Base-by-base conservation (phyloP, 92 coral and sea anemone genomes). In the Blastomussa wellsi region DNA sequence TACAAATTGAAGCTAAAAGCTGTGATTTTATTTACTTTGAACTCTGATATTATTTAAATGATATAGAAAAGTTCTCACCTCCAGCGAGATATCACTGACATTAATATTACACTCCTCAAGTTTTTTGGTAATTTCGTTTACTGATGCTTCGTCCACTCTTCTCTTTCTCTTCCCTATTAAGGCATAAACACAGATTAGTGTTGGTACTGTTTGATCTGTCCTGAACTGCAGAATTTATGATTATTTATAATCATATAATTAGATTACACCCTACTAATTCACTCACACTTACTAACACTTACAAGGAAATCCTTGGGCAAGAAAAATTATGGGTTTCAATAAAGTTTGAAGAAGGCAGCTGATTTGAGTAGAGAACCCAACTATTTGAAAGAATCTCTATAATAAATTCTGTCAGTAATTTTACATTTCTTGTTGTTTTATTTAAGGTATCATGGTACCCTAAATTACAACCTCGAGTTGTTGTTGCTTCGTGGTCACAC, bases 41-140 rank as follows among this genome's bases (percentile, higher is more conserved):
- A n/a, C n/a, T n/a, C n/a, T n/a, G n/a, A n/a, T n/a, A n/a, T n/a
- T n/a, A n/a, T n/a, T n/a, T n/a, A n/a, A n/a, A n/a, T n/a, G 13
- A 20, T 19, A 3, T 20, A 73, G 7, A 29, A 57, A 11, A 53
- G 1, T 4, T 29, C 85, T 79, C 67, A 88, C 94, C 94, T 91
- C 89, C 32, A 91, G 42, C 0, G 94, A 90, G 55, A 91, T 52
- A 37, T 91, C 91, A 80, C 94, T 91, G 47, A 91, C 87, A 60
- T 76, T 88, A 9, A 88, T 53, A 72, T 88, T 70, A 47, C 83
- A 80, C n/a, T 67, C 80, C 26, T 52, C 76, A 42, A 64, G 55
- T 53, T 91, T 88, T 19, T 84, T 88, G 75, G 55, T 87, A 59
- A 51, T 51, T 55, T 62, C 85, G 7, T 70, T 37, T 8, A 76